Evolutionary conservation across 2,113 vertebrate species (phyloP), one percentile per base, ranked within the genome.

Genomic region (Asarcornis scutulata): DNA sequence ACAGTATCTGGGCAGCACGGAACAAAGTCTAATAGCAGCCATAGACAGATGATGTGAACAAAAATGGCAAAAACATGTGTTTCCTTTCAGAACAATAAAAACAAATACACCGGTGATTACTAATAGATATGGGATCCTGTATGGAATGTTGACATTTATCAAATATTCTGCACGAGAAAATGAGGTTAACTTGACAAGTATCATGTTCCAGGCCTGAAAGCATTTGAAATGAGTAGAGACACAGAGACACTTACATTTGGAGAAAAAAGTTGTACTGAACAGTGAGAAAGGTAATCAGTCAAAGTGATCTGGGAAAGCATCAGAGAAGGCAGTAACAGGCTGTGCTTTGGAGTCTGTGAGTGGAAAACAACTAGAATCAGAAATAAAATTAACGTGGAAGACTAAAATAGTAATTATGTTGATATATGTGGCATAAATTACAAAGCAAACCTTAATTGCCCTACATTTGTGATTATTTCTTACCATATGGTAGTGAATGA

Each of bases 61-160:
- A 90, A 95, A 86, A 42, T 31, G n/a, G 83, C 40, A 95, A 97
- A 96, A 64, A 3, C 62, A 66, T 76, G 50, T 77, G 76, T 86
- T 96, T 95, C 31, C 69, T 95, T 95, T 81, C 86, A 93, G 83
- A 95, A 93, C 36, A 91, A 73, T 72, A 91, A 93, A 88, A 56
- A 6, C 18, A 84, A 89, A 74, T 44, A 76, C 38, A 40, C 15
- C 26, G 55, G 21, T 68, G 79, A 91, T 96, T 90, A 90, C 76
- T 76, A 74, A 77, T n/a, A 67, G 59, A 91, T 44, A 74, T 18
- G 71, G 63, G 48, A 92, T 84, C 66, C 60, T 80, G 29, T 59
- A 60, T 40, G 60, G 93, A 95, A 71, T 64, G 44, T 69, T 83
- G 78, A 67, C 52, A 66, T 76, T 83, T 82, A 82, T 92, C 64